phyloP scores from a whole-genome alignment of 2,888 invertebrate species.

The Caenorhabditis uteleia region DNA sequence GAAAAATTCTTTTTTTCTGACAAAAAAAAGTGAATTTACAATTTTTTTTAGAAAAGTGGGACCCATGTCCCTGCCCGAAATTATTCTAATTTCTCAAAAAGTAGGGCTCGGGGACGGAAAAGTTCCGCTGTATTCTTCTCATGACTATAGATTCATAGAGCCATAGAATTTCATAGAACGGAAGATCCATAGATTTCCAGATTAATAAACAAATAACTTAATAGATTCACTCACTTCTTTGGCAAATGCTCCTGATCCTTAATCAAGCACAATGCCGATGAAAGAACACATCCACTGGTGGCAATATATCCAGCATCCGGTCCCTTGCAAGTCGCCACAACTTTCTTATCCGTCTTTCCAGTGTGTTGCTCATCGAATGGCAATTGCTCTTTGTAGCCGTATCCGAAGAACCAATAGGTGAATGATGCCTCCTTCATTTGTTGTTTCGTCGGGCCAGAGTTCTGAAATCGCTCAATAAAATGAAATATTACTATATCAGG shows the following conservation, averaged over 20 bases:
- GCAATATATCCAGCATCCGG: slow-evolving; percentile 71
- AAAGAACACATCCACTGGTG: slow-evolving; percentile 77
- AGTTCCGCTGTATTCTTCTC: too few relatives aligned
- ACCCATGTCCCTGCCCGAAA: too few relatives aligned
- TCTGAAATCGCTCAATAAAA: slow-evolving; percentile 23
- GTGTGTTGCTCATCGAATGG: slow-evolving; percentile 71
- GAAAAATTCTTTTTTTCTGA: too few relatives aligned
- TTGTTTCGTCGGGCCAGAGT: slow-evolving; percentile 74
- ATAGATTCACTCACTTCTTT: slow-evolving; percentile 74
- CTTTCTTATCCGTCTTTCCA: slow-evolving; percentile 76
- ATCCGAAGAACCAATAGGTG: slow-evolving; percentile 78
- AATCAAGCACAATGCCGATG: slow-evolving; percentile 80
- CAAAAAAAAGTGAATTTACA: too few relatives aligned
- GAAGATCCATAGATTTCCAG: too few relatives aligned
- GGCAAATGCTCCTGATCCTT: slow-evolving; percentile 82
- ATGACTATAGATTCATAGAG: too few relatives aligned
- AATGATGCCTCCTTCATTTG: slow-evolving; percentile 75
- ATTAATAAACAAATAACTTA: not conserved
- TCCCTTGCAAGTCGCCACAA: slow-evolving; percentile 77
- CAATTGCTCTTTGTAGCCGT: slow-evolving; percentile 80
- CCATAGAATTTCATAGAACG: too few relatives aligned
- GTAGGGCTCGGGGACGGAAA: too few relatives aligned
- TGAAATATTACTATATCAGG: not conserved
- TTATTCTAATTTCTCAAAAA: too few relatives aligned
- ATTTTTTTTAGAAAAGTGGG: too few relatives aligned